Evolutionary conservation across 2,113 vertebrate genomes (phyloP).

Genomic region (Grantiella picta): DNA sequence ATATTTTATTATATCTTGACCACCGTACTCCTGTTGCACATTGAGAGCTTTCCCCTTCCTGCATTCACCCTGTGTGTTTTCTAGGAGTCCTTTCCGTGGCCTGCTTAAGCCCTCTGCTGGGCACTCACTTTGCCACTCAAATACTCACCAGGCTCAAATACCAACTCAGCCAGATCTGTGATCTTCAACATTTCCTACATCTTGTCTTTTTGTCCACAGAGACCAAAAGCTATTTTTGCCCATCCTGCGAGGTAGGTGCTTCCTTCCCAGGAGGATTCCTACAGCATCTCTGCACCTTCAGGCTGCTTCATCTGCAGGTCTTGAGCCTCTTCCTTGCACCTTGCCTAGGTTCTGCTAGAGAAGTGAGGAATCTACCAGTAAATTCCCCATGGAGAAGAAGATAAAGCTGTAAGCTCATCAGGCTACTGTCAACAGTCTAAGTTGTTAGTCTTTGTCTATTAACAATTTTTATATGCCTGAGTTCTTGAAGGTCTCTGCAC

Average conservation of each 20-base stretch:
- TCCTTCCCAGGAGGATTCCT: neutral
- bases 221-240: neutral
- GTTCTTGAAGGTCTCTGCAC: neutral
- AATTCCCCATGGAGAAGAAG: neutral
- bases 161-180: neutral
- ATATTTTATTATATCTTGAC: neutral
- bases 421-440: neutral
- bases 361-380: neutral
- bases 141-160: neutral
- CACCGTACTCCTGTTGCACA: rapidly evolving
- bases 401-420: neutral
- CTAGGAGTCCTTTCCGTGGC: neutral
- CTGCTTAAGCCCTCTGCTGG: slow-evolving; percentile 13
- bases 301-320: neutral
- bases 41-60: neutral
- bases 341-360: neutral
- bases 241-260: neutral
- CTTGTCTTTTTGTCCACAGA: neutral
- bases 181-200: neutral
- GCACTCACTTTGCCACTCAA: neutral
- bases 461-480: neutral
- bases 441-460: neutral
- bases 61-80: neutral
- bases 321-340: rapidly evolving
- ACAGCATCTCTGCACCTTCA: neutral